Percentiles rank a stretch among this genome's conserved stretches.
phyloP scores from a whole-genome alignment of 2,888 invertebrate genomes.

The Cephus spinipes region DNA sequence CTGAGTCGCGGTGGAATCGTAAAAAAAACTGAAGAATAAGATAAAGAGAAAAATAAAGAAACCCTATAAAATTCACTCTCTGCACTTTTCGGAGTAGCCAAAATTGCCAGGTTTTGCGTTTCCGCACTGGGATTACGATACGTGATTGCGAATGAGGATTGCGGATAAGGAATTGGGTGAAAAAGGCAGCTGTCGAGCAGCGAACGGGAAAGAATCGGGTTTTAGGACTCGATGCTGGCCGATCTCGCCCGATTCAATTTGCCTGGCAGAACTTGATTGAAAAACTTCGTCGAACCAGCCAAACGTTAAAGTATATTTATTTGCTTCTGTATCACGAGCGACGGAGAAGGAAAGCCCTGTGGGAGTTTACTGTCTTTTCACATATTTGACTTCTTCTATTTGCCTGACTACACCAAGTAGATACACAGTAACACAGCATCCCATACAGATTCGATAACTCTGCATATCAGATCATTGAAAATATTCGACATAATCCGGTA shows the following conservation, averaged over 20 bases:
- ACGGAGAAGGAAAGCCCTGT: neutral
- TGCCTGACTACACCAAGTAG: neutral
- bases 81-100: neutral
- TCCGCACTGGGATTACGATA: neutral
- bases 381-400: neutral
- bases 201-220: constrained; percentile 14
- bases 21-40: neutral
- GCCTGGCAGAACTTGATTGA: neutral
- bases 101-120: neutral
- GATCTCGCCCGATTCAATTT: neutral
- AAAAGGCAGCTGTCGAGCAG: constrained; percentile 13
- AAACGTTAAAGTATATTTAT: neutral
- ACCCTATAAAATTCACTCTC: neutral
- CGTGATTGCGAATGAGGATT: neutral
- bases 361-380: neutral
- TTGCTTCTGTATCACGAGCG: neutral
- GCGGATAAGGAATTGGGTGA: neutral
- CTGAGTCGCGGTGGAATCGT: neutral
- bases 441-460: neutral
- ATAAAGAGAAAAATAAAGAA: neutral
- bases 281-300: neutral
- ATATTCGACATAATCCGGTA: neutral
- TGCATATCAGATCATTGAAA: neutral
- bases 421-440: neutral
- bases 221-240: neutral